Evolutionary conservation across 2,888 invertebrate species (phyloP).

Genomic region (Lordiphosa fenestrarum): DNA sequence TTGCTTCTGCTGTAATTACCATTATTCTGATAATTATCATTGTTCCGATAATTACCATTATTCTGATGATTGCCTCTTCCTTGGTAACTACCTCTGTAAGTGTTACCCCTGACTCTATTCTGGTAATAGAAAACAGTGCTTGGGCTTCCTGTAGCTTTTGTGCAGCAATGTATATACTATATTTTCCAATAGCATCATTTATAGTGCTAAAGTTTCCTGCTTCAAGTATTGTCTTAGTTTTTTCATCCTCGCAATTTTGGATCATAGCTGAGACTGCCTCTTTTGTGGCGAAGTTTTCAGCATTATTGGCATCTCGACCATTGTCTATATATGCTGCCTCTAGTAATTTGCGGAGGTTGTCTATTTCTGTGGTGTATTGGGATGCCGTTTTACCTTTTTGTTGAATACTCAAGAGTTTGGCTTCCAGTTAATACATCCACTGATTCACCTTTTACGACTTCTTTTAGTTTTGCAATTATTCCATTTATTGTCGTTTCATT

Average conservation of each 20-base stretch:
- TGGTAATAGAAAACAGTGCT: neutral
- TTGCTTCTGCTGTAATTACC: neutral
- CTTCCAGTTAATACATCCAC: neutral
- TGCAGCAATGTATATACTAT: neutral
- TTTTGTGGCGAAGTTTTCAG: neutral
- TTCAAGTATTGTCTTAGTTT: neutral
- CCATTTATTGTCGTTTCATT: too few species aligned
- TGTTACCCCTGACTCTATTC: too few species aligned
- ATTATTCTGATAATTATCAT: too few species aligned
- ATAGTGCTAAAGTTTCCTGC: neutral
- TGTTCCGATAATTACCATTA: neutral
- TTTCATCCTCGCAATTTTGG: neutral
- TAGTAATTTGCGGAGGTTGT: too few species aligned
- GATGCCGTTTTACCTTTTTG: neutral
- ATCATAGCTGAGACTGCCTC: neutral
- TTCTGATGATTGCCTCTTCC: neutral
- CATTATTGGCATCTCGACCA: neutral
- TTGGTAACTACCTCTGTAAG: neutral
- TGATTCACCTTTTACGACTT: neutral
- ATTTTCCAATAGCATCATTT: neutral
- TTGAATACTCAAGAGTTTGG: neutral
- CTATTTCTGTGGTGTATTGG: neutral
- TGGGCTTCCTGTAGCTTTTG: neutral
- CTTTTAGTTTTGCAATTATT: neutral
- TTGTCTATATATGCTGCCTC: neutral